Evolutionary conservation across 53 echinoderm and acorn worm genomes (phyloP), one percentile per base, ranked within the genome.

Genomic region (Echinometra lucunter): DNA sequence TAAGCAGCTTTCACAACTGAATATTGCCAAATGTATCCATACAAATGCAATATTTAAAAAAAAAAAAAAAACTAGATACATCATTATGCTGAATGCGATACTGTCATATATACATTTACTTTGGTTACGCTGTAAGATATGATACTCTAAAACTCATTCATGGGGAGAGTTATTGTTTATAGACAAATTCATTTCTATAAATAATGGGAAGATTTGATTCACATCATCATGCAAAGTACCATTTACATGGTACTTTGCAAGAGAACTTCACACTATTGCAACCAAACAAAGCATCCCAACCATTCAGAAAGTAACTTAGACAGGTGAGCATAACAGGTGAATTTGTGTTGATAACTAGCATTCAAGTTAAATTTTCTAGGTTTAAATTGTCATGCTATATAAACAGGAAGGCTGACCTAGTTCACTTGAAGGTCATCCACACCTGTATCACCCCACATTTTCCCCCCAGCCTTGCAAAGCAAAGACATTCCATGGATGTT

Each of bases 401-500:
- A 69, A 10, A 32, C 30, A 21, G 78, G 40, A 78, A 19, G 9
- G 38, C 21, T 1, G 42, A 78, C 78, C 78, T 42, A 42, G 78
- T 42, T 78, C 6, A 40, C 69, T 2, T 38, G 6, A 78, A 78
- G 42, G 78, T 17, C 78, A 78, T 3, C 78, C 69, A 32, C 30
- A 34, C 69, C 69, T 69, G 69, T 69, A 15, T 42, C 42, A 18
- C 78, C 35, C 40, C 42, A 78, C 23, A 38, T 17, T 42, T 12
- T 40, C 19, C 19, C 16, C 42, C 42, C 0, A 0, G 42, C 78
- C 19, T 78, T 78, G 19, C 1, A 19, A 19, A 4, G 78, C 30
- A 78, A 78, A 42, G 5, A 78, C 78, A 78, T 78, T 78, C 78
- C 78, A 40, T 40, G 78, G 40, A 78, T 78, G 78, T 16, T 11